A percentile compares a stretch with the other conserved stretches of the same genome.
phyloP scores from a whole-genome alignment of 2,113 vertebrate genomes.

The Phrynocephalus versicolor region DNA sequence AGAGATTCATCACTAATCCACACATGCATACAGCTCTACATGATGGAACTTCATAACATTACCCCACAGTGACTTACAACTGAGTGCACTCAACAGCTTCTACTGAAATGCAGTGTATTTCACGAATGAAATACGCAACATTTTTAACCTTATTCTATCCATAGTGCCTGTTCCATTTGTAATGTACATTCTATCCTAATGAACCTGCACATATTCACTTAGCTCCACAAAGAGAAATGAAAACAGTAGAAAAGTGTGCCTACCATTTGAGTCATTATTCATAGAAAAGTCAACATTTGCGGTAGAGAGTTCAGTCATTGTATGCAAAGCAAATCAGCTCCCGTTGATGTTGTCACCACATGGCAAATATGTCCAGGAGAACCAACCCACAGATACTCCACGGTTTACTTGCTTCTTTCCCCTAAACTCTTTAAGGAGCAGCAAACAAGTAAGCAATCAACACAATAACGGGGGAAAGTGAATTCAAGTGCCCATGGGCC shows the following conservation, averaged over 20 bases:
- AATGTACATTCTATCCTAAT: not conserved
- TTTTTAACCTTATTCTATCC: not conserved
- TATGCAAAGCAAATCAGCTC: too few species aligned
- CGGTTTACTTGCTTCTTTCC: conserved; percentile 47
- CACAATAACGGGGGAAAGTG: not conserved
- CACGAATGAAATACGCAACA: too few species aligned
- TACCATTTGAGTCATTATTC: conserved; percentile 43
- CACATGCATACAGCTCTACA: not conserved
- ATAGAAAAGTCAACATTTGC: not conserved
- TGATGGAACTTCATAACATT: not conserved
- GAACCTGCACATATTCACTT: not conserved
- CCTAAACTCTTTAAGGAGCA: conserved; percentile 47
- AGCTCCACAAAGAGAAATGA: conserved; percentile 30
- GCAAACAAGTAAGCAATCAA: conserved; percentile 49
- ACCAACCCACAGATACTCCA: too few species aligned
- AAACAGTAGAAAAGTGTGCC: conserved; percentile 55
- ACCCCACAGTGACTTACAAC: not conserved
- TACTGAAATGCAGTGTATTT: not conserved
- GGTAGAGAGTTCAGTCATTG: not conserved
- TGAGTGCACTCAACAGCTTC: not conserved
- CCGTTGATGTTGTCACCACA: too few species aligned
- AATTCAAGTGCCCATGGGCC: too few species aligned
- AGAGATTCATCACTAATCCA: conserved; percentile 1
- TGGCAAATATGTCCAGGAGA: not conserved
- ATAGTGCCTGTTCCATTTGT: not conserved